Evolutionary conservation across 1,140 invertebrate species (phyloP), one percentile per base, ranked within the genome.

Genomic region (Cherax quadricarinatus): DNA sequence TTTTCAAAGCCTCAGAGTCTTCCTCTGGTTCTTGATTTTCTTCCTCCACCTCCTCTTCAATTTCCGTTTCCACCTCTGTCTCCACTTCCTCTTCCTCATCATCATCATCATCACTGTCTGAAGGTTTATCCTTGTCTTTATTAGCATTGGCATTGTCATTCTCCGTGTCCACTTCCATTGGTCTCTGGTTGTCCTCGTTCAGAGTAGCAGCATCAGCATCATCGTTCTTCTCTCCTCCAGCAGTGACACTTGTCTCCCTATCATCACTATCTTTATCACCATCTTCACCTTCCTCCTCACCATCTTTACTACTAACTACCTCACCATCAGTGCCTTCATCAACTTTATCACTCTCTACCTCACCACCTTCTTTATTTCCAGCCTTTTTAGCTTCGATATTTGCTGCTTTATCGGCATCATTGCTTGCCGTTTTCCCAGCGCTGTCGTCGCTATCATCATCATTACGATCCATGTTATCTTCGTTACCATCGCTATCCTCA

Each of bases 1-100:
- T 97, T 95, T 99, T 99, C 16, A 98, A 41, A 6, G 88, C 88
- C 18, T 95, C 93, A 5, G 95, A 95, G 48, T 96, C 96, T 57
- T 95, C 96, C n/a, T 96, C 95, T 53, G 91, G 62, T 21, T 89
- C 89, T n/a, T 78, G 53, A 14, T 80, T 49, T 48, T 86, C 83
- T 30, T 87, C 85, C 30, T 91, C 90, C 3, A 87, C 90, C 49
- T 91, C 90, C 41, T 81, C 90, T 57, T 91, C 90, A 6, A 79
- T 60, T 30, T 94, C 94, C 89, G 66, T 85, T 53, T 91, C 89
- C 24, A 86, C 84, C 30, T 91, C 89, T 49, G 30, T 83, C 9
- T n/a, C 80, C n/a, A 24, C 81, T 4, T 89, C 79, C 81, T 48
- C 81, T 4, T 7, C 10, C n/a, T 83, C 88, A 70, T 30, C 41